Evolutionary conservation across 1,140 invertebrate genomes (phyloP).

Genomic region (Drosophila tristis): DNA sequence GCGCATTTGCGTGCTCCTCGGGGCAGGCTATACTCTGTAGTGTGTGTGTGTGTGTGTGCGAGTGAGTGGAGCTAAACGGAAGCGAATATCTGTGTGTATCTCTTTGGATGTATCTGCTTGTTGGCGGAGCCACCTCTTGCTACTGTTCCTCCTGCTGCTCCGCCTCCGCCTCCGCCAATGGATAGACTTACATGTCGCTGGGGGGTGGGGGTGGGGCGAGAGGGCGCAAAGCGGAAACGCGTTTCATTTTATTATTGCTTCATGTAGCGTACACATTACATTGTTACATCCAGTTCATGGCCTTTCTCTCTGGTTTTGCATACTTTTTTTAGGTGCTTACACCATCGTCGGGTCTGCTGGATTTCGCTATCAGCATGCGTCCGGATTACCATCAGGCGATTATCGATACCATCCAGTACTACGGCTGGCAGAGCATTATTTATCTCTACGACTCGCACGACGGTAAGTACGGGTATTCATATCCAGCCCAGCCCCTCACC

Average conservation of each 20-base stretch:
- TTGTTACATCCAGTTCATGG: constrained; percentile 55
- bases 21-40: constrained; percentile 30
- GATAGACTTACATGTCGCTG: constrained; percentile 47
- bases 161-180: background rate
- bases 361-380: constrained; percentile 96
- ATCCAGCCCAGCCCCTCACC: no score
- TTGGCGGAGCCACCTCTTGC: constrained; percentile 33
- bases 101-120: constrained; percentile 55
- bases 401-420: constrained; percentile 95
- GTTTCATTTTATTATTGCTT: constrained; percentile 83
- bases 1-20: constrained; percentile 73
- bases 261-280: constrained; percentile 81
- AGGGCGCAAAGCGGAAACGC: constrained; percentile 66
- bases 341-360: constrained; percentile 92
- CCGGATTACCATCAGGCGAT: constrained; percentile 97
- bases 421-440: constrained; percentile 96
- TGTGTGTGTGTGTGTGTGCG: constrained; percentile 21
- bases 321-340: constrained; percentile 87
- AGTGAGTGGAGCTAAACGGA: constrained; percentile 53
- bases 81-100: constrained; percentile 62
- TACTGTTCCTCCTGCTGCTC: background rate
- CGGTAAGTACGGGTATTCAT: constrained; percentile 88
- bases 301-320: constrained; percentile 58
- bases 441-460: constrained; percentile 98
- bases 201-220: background rate